These are phyloP conservation scores for Hippocampus mohnikei DNA, from an alignment of 2,113 vertebrate genomes.

Conservation along the genomic window DNA sequence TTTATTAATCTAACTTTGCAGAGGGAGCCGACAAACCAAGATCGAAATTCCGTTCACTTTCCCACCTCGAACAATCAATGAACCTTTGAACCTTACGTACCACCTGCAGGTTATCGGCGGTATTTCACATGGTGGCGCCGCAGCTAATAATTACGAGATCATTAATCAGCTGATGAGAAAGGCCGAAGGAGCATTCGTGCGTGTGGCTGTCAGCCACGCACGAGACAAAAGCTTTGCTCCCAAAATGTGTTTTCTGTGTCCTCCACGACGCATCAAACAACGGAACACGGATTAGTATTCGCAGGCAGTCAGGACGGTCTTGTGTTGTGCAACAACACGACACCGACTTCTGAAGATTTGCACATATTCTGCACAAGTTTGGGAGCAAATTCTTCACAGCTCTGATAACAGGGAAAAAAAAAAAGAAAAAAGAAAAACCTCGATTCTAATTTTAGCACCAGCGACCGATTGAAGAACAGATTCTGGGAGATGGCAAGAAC, in stretches of 20 bases:
- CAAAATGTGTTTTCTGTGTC: conserved; percentile 4
- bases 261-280: conserved; percentile 18
- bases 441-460: conserved; percentile 23
- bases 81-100: conserved; percentile 41
- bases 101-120: conserved; percentile 75
- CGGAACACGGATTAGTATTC: not conserved
- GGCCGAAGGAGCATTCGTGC: conserved; percentile 78
- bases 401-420: not conserved
- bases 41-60: conserved; percentile 37
- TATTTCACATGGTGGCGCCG: conserved; percentile 79
- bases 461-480: conserved; percentile 12
- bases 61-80: too few species aligned
- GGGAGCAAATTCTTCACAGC: conserved; percentile 9
- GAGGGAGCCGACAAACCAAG: conserved; percentile 39
- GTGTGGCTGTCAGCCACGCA: conserved; percentile 32
- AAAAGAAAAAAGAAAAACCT: not conserved
- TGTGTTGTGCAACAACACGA: not conserved
- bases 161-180: conserved; percentile 78
- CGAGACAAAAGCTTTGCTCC: conserved; percentile 77
- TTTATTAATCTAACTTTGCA: conserved; percentile 58
- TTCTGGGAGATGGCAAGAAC: not conserved
- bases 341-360: conserved; percentile 3
- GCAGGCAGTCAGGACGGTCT: not conserved
- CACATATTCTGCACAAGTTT: not conserved
- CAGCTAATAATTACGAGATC: conserved; percentile 87